phyloP scores from a whole-genome alignment of 2,797 vertebrate genomes.

The Prunella strophiata region DNA sequence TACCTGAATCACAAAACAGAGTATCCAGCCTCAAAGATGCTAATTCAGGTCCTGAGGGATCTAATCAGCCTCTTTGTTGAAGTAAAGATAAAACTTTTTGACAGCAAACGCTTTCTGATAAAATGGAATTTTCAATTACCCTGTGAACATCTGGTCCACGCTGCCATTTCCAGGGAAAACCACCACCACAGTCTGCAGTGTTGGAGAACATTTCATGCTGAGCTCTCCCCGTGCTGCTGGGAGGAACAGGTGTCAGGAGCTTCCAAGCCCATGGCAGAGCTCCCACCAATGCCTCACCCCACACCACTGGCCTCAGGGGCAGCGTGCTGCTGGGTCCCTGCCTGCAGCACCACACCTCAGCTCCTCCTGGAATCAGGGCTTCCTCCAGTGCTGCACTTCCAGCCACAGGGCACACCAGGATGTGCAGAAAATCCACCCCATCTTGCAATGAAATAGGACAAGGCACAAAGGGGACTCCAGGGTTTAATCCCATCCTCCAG shows the following conservation, averaged over 20 bases:
- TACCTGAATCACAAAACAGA: conserved; percentile 85
- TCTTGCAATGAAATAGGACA: neutral
- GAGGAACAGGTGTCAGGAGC: neutral
- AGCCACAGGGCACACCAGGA: neutral
- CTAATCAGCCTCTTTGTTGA: conserved; percentile 82
- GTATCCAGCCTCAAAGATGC: conserved; percentile 81
- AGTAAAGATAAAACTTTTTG: conserved; percentile 83
- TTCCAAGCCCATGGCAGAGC: rapidly evolving
- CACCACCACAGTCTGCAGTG: conserved; percentile 13
- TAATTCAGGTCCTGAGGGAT: conserved; percentile 88
- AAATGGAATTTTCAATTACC: conserved; percentile 84
- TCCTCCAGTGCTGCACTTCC: neutral
- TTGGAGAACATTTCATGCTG: conserved; percentile 59
- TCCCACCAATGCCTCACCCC: rapidly evolving
- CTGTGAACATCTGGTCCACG: conserved; percentile 75
- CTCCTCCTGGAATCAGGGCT: neutral
- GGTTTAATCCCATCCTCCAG: neutral
- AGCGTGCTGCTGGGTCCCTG: neutral
- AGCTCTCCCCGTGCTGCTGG: conserved; percentile 27
- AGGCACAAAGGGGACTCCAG: neutral
- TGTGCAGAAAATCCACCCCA: neutral
- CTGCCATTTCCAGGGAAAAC: conserved; percentile 59
- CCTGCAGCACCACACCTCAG: neutral
- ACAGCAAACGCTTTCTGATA: conserved; percentile 81
- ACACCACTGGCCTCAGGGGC: neutral